Evolutionary conservation across 1,140 invertebrate species (phyloP), one percentile per base, ranked within the genome.

Genomic region (Tribolium madens): DNA sequence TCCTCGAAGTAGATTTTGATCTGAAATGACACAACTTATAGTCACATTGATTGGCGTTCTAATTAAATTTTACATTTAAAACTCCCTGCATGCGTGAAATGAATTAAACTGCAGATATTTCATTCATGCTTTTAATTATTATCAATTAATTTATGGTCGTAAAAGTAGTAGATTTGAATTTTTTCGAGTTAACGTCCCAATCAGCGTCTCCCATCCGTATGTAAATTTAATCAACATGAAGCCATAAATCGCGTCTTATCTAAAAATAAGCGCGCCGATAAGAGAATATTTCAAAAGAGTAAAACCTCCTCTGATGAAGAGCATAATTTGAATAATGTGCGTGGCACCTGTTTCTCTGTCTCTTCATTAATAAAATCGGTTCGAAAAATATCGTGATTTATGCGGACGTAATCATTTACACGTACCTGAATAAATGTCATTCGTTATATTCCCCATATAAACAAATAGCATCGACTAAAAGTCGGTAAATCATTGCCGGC

Each of bases 381-480:
- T 13, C 57, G 13, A 21, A 33, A 64, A 64, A 64, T 64, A 33
- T 64, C 57, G 57, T 64, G 57, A 64, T 64, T 64, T 33, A 64
- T 33, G 26, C n/a, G 26, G 26, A 26, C 26, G 57, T 33, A 31
- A 33, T 18, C 31, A 64, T 64, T 64, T 64, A 33, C 57, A 64
- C 57, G 57, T 64, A 31, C 57, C 57, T 13, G 57, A 64, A 64
- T 64, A 64, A 64, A 64, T 33, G 57, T 64, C 57, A 64, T 64
- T 33, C 26, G 57, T 64, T 64, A 64, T 64, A 18, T 64, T 33
- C 21, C 57, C 21, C 3, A 26, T 31, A 64, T 64, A 64, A 64
- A 64, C 57, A 64, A 64, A 64, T 64, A 64, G n/a, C 57, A 64
- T 33, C 21, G 57, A 64, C 14, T n/a, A 33, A 26, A 33, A 64